These are phyloP conservation scores for Taeniopygia guttata DNA, from an alignment of 2,797 vertebrate genomes.

Conservation along the genomic window DNA sequence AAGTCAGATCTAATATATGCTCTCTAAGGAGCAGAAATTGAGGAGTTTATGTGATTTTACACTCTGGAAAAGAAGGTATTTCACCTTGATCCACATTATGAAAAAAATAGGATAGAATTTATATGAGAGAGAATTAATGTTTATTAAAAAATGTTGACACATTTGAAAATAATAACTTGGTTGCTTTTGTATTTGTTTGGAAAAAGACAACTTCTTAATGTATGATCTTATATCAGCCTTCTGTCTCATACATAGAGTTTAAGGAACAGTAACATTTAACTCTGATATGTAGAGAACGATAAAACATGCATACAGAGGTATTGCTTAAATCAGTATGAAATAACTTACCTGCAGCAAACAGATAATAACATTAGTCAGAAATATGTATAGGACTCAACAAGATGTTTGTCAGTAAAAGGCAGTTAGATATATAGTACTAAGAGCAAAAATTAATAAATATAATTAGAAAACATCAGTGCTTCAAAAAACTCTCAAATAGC, in stretches of 20 bases:
- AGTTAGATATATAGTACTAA: neutral
- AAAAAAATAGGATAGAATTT: neutral
- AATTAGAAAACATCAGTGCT: neutral
- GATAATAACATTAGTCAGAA: neutral
- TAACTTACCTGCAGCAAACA: neutral
- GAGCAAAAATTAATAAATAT: neutral
- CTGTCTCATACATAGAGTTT: neutral
- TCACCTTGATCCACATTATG: neutral
- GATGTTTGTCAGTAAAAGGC: neutral
- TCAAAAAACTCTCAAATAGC: neutral
- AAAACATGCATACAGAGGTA: neutral
- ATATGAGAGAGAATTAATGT: neutral
- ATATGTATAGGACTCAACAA: neutral
- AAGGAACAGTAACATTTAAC: neutral
- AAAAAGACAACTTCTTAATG: neutral
- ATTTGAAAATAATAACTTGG: neutral
- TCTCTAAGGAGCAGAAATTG: neutral
- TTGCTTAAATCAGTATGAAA: neutral
- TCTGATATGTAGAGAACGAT: neutral
- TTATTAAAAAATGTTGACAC: neutral
- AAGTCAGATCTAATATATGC: neutral
- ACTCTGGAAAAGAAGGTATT: neutral
- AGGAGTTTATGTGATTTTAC: neutral
- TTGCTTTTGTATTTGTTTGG: neutral
- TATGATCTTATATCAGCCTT: neutral